Base-by-base conservation (phyloP, 2,888 invertebrate genomes). In the Drosophila trichaetosa region DNA sequence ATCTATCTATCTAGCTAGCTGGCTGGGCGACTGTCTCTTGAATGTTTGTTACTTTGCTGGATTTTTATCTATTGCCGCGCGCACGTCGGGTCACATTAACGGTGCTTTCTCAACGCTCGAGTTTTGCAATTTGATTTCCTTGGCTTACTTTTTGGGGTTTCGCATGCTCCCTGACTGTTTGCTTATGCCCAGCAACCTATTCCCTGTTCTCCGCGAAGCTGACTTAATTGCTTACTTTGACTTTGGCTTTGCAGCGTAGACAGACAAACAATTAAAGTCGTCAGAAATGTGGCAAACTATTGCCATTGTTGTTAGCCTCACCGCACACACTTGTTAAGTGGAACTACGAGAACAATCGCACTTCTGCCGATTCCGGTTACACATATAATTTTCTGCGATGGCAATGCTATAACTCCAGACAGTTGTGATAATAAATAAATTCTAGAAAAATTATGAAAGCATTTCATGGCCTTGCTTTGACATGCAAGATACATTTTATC, bases 51-150 rank as follows among this genome's bases (percentile, higher is more conserved):
- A 66, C 69, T 57, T 68, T 49, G 63, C 58, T 74, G 54, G 82
- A 87, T 79, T 83, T 82, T 76, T 83, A 81, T 85, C 84, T 85
- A 80, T 83, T 73, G 80, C 88, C 78, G 72, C 73, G 69, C 71
- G 68, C 87, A 84, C 80, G 75, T 89, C 78, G 79, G 90, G 83
- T 86, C 87, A 90, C 89, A 88, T 88, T 87, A 87, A 87, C 87
- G 87, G 87, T 88, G 79, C 87, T 88, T 87, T 87, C 86, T 85
- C 71, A 77, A 79, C 79, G 84, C 87, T 84, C 89, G 84, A 87
- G 80, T 83, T 88, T 65, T 81, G 72, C 87, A 74, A 88, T 87
- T 87, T 88, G 90, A 90, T 88, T 90, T 81, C 67, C 70, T 60
- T 81, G 65, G 29, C 59, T 76, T 48, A 51, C 58, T 67, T 68